A percentile compares a stretch with the other conserved stretches of the same genome.
Evolutionary conservation across 2,113 vertebrate genomes (phyloP).

Genomic region (cat (Felis catus)): F.catus_Fca126_mat1.0 CM031415.1:151653501-151654000

Average conservation of each 20-base stretch:
- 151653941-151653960: background rate
- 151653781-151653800: background rate
- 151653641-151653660: background rate
- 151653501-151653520: background rate
- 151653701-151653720: background rate
- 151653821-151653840: background rate
- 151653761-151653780: background rate
- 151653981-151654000: background rate
- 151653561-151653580: background rate
- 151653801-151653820: background rate
- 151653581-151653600: background rate
- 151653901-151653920: background rate
- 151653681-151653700: background rate
- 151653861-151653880: background rate
- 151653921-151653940: background rate
- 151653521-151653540: background rate
- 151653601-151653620: background rate
- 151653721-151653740: background rate
- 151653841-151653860: background rate
- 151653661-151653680: background rate
- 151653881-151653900: background rate
- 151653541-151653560: background rate
- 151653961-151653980: background rate
- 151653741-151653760: background rate
- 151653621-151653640: background rate